Evolutionary conservation across 2,113 vertebrate species (phyloP), one percentile per base, ranked within the genome.

Genomic region (Pithys albifrons): DNA sequence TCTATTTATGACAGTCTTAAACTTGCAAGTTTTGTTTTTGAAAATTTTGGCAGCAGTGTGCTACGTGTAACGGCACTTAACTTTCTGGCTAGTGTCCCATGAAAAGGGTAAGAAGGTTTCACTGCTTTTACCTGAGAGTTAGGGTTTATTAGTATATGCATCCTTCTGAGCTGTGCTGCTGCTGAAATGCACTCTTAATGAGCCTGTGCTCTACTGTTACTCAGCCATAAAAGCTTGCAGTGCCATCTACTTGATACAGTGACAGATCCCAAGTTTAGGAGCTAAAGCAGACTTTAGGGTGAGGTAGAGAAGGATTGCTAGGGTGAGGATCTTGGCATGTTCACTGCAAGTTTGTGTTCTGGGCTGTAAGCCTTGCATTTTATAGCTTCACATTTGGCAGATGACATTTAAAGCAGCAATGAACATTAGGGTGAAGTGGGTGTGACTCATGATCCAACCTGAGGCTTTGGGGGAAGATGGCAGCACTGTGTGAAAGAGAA

Each of bases 241-340:
- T 92, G 96, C 86, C 75, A 91, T 88, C 88, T 92, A 85, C 89
- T 88, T 83, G 83, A 83, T 88, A n/a, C 13, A n/a, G 15, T 76
- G 49, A 61, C 49, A 75, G 79, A 71, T 65, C 83, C 45, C 92
- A 29, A 93, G 75, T 92, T 82, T 69, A 80, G 88, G 45, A 92
- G 41, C 39, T 93, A 25, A 71, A 88, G 48, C 65, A 88, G 61
- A 16, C 23, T 80, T 14, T 37, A 31, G 43, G 35, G 39, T 16
- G 29, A 87, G 55, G 55, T 62, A 65, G 58, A 55, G 71, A 48
- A 61, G 16, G 70, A 80, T 57, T n/a, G 23, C 46, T 72, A 12
- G 54, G 75, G 7, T 46, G 74, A 73, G 55, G 23, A 59, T 71
- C 69, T 57, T 66, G 43, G 61, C 6, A 2, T 67, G 25, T 74